A percentile compares a stretch with the other conserved stretches of the same genome.
These are phyloP conservation scores for Doryteuthis pealeii DNA, from an alignment of 1,140 invertebrate genomes.

Conservation along the genomic window DNA sequence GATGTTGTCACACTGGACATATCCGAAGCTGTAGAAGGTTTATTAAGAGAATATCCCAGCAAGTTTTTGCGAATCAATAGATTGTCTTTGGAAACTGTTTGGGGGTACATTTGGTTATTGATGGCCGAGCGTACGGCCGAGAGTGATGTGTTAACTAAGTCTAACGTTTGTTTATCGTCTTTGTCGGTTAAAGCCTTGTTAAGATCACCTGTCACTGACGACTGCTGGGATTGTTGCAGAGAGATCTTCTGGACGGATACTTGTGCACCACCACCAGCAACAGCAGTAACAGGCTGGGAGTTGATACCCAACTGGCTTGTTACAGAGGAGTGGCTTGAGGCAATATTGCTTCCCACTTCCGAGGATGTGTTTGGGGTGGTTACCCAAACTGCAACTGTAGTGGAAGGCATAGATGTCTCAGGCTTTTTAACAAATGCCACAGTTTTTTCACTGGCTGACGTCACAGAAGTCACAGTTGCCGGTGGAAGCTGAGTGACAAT, in stretches of 20 bases:
- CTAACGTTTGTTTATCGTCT: constrained; percentile 6
- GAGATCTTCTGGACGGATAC: background rate
- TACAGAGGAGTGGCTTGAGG: background rate
- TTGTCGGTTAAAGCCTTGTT: background rate
- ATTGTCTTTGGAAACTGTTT: background rate
- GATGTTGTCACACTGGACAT: background rate
- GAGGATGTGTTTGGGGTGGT: background rate
- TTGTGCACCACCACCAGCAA: background rate
- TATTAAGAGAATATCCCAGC: background rate
- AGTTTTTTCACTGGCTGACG: background rate
- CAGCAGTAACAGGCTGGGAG: background rate
- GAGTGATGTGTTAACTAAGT: background rate
- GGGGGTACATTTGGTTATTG: too few relatives aligned
- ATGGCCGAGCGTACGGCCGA: background rate
- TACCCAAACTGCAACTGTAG: background rate
- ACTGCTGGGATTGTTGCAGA: background rate
- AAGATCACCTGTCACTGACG: background rate
- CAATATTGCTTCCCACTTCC: background rate
- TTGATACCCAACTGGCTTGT: background rate
- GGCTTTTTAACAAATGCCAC: background rate
- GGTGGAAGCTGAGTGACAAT: background rate
- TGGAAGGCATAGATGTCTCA: background rate
- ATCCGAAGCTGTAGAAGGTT: background rate
- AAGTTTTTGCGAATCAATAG: background rate
- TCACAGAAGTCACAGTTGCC: background rate